A percentile compares a stretch with the other conserved stretches of the same genome.
Evolutionary conservation across 2,113 vertebrate genomes (phyloP).

Genomic region (Stegastes partitus): DNA sequence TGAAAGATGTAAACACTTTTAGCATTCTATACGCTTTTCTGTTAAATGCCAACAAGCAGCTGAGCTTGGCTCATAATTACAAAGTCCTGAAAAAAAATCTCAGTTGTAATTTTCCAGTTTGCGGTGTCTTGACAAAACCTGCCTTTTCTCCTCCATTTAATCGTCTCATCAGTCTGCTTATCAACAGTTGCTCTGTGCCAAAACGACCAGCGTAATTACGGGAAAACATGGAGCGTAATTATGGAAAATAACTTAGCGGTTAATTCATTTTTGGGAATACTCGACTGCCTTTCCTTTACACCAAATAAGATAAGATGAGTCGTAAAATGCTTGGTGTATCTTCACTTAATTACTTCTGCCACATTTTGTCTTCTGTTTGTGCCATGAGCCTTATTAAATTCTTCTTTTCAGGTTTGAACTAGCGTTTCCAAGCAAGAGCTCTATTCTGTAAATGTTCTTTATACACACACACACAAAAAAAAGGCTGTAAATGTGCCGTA

Average conservation of each 20-base stretch:
- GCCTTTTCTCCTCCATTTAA: conserved; percentile 61
- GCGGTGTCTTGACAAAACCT: conserved; percentile 59
- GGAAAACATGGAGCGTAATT: conserved; percentile 65
- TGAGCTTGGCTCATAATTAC: conserved; percentile 59
- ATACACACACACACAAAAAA: background rate
- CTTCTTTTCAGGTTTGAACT: background rate
- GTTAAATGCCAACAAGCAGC: conserved; percentile 61
- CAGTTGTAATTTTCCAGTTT: conserved; percentile 72
- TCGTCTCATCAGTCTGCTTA: conserved; percentile 55
- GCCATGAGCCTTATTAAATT: conserved; percentile 23
- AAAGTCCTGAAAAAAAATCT: conserved; percentile 72
- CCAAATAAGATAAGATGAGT: conserved; percentile 17
- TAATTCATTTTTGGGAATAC: conserved; percentile 56
- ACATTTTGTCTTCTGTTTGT: conserved; percentile 16
- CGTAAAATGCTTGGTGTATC: conserved; percentile 9
- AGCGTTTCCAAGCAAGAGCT: background rate
- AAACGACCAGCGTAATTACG: conserved; percentile 56
- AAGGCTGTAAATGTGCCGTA: too few species aligned
- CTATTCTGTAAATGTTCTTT: background rate
- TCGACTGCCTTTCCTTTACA: conserved; percentile 35
- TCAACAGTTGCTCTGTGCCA: conserved; percentile 52
- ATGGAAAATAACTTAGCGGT: conserved; percentile 56
- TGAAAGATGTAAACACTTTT: conserved; percentile 43
- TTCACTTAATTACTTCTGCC: conserved; percentile 22
- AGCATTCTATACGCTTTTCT: conserved; percentile 13